Percentiles rank a stretch among this genome's conserved stretches.
Evolutionary conservation across 2,888 invertebrate genomes (phyloP).

Genomic region (Tuberolachnus salignus): DNA sequence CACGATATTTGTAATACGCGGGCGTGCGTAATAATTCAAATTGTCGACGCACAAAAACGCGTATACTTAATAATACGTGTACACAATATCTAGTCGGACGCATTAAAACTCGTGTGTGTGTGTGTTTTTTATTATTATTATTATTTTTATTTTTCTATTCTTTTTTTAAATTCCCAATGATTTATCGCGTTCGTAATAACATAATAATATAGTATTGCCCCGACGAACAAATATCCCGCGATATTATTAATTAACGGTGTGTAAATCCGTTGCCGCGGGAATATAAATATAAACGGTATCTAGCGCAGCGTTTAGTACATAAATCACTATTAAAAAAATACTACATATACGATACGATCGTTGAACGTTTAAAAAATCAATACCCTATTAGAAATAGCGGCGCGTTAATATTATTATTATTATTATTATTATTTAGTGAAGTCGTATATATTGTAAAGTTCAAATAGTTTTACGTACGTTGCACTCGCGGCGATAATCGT

Average conservation of each 20-base stretch:
- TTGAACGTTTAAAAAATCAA: conserved; percentile 13
- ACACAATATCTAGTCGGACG: neutral
- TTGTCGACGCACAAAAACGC: neutral
- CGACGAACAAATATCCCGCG: conserved; percentile 12
- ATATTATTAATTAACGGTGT: conserved; percentile 27
- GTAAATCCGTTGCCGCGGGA: neutral
- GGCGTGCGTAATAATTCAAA: conserved; percentile 24
- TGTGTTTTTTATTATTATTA: too few species aligned
- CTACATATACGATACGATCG: neutral
- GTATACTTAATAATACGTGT: neutral
- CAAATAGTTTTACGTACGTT: conserved; percentile 27
- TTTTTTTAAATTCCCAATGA: too few species aligned
- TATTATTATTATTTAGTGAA: neutral
- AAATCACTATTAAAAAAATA: conserved; percentile 8
- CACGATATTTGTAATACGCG: too few species aligned
- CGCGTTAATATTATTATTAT: conserved; percentile 1
- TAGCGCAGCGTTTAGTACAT: neutral
- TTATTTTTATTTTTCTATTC: neutral
- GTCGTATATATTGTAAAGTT: neutral
- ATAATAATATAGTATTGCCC: conserved; percentile 24
- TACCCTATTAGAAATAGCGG: neutral
- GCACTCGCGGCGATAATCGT: neutral
- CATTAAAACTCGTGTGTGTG: neutral
- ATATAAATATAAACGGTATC: neutral
- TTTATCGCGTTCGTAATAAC: conserved; percentile 30